Percentiles rank a stretch among this genome's conserved stretches.
Evolutionary conservation across 64 coral and sea anemone genomes (phyloP).

Genomic region (Catalaphyllia jardinei): DNA sequence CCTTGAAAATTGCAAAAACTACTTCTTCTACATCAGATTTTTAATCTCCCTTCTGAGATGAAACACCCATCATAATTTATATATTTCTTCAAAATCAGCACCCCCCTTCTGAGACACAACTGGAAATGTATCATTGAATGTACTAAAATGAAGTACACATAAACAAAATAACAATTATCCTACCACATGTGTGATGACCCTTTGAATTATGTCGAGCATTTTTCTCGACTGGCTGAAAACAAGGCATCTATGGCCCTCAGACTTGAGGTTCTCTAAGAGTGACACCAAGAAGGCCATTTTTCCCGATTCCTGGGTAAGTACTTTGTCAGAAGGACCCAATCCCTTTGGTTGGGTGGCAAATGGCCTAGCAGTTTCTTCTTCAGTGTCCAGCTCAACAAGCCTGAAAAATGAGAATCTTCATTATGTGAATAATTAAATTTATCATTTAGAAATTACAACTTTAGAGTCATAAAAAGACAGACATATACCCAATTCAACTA

Average conservation of each 20-base stretch:
- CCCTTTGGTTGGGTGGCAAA: conserved; percentile 21
- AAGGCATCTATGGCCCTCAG: conserved; percentile 77
- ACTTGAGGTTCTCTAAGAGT: conserved; percentile 76
- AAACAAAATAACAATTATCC: not conserved
- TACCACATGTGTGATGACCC: conserved; percentile 87
- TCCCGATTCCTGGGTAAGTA: conserved; percentile 89
- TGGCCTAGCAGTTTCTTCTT: not conserved
- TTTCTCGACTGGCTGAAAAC: conserved; percentile 98
- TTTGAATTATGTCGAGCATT: conserved; percentile 93
- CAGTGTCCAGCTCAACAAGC: not conserved
- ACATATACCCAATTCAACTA: not conserved
- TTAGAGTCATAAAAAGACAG: not conserved
- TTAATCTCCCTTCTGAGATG: too few species aligned
- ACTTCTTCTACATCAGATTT: too few species aligned
- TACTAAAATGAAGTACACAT: too few species aligned
- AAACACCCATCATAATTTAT: too few species aligned
- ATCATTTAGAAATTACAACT: not conserved
- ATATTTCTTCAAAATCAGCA: too few species aligned
- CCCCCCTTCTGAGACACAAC: too few species aligned
- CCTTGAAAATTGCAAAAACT: too few species aligned
- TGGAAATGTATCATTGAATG: too few species aligned
- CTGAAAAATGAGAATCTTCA: not conserved
- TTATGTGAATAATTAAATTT: not conserved
- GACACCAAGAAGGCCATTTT: conserved; percentile 85
- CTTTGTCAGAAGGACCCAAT: conserved; percentile 58